Evolutionary conservation across 2,113 vertebrate species (phyloP), one percentile per base, ranked within the genome.

Genomic region (Eudorcas thomsonii): DNA sequence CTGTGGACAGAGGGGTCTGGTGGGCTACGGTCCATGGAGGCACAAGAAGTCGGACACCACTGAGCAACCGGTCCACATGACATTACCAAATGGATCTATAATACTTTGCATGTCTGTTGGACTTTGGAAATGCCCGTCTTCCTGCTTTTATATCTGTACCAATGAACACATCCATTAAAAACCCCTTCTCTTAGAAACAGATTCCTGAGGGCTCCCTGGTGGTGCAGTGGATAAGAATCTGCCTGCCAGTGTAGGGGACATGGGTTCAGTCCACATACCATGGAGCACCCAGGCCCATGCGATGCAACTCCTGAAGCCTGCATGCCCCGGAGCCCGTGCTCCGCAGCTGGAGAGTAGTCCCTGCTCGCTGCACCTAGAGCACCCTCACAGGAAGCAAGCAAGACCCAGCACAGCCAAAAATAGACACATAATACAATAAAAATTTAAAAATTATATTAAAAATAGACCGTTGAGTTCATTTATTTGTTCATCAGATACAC

Each of bases 1-100:
- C 36, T 25, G 7, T 74, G 36, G 36, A 43, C 71, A 43, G 36
- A 43, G 71, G 36, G 36, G 36, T 43, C 71, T 77, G 36, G 71
- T 12, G 6, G 36, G 71, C 67, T 74, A 43, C 0, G 0, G 23
- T 74, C 71, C 71, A 43, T 6, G 71, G 71, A 26, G 36, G 23
- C 1, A 0, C 21, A 7, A 77, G 6, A 39, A 39, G n/a, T 6
- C 1, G 1, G n/a, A 39, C 10, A 12, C n/a, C 67, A 71, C 67
- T 71, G n/a, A 71, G 67, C n/a, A 71, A 5, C n/a, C 3, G n/a
- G 23, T 6, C 13, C 36, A 43, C 1, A 36, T 36, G 55, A 67
- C 71, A 77, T 85, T 80, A 89, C n/a, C n/a, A 15, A 88, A 36
- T n/a, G 54, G 43, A 59, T 81, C 91, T 89, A 50, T 33, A 81